A percentile compares a stretch with the other conserved stretches of the same genome.
Evolutionary conservation across 2,888 invertebrate species (phyloP).

Genomic region (Drosophila paranaensis): DNA sequence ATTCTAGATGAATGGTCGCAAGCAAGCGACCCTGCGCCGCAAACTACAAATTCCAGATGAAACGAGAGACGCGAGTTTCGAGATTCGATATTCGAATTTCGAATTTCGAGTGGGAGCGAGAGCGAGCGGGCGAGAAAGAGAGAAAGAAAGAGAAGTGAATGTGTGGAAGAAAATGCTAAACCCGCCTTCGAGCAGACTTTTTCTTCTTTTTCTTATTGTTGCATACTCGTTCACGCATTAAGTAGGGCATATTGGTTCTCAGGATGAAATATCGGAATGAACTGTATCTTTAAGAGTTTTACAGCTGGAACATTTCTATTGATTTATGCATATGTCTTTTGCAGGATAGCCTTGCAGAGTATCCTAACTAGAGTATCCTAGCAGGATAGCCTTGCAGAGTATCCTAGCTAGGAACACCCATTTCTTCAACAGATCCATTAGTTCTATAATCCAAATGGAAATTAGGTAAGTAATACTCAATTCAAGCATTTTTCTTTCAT

Average conservation of each 20-base stretch:
- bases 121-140: conserved; percentile 60
- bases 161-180: conserved; percentile 61
- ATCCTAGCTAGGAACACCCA: no score
- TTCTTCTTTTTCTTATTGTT: background rate
- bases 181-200: conserved; percentile 28
- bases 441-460: background rate
- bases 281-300: no score
- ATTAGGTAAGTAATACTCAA: background rate
- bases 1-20: conserved; percentile 84
- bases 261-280: no score
- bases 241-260: background rate
- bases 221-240: background rate
- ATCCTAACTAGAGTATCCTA: no score
- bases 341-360: no score
- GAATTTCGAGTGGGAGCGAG: conserved; percentile 31
- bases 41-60: conserved; percentile 75
- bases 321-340: no score
- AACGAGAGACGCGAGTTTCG: conserved; percentile 33
- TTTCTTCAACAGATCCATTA: background rate
- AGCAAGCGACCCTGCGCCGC: conserved; percentile 83
- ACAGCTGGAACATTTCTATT: no score
- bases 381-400: no score
- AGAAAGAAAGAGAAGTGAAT: conserved; percentile 65
- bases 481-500: background rate
- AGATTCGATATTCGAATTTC: conserved; percentile 3